Percentiles rank a stretch among this genome's conserved stretches.
phyloP scores from a whole-genome alignment of 1,140 invertebrate genomes.

The Ruditapes philippinarum region DNA sequence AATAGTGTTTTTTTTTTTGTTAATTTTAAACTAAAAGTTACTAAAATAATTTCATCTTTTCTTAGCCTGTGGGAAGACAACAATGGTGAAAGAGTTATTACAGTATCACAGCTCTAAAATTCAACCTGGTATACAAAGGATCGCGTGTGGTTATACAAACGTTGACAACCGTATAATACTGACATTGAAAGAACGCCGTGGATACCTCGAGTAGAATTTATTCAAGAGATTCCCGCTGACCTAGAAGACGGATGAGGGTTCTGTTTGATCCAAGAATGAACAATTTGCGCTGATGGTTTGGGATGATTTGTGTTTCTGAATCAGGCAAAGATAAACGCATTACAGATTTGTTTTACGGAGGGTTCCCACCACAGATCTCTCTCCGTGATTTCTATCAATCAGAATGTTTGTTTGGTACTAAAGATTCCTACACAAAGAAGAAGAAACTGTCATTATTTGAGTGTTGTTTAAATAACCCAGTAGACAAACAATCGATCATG shows the following conservation, averaged over 20 bases:
- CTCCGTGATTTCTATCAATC: too few relatives aligned
- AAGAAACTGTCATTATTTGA: conserved; percentile 58
- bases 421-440: conserved; percentile 60
- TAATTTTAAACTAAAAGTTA: too few relatives aligned
- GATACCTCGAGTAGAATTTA: conserved; percentile 7
- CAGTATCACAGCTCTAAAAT: too few relatives aligned
- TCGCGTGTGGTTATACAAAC: conserved; percentile 45
- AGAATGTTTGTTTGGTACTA: conserved; percentile 58
- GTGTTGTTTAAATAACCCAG: conserved; percentile 46
- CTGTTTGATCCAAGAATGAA: not conserved
- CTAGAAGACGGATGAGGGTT: not conserved
- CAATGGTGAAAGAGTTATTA: too few relatives aligned
- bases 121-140: not conserved
- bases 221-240: not conserved
- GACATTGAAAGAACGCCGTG: not conserved
- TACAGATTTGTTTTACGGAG: conserved; percentile 34
- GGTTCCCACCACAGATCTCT: conserved; percentile 50
- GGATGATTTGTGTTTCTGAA: conserved; percentile 54
- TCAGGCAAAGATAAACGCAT: too few relatives aligned
- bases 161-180: conserved; percentile 10
- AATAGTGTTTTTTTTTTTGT: too few relatives aligned
- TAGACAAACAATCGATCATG: conserved; percentile 61
- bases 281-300: not conserved
- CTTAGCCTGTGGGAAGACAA: too few relatives aligned
- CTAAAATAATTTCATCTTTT: too few relatives aligned